Percentiles rank a stretch among this genome's conserved stretches.
Evolutionary conservation across 2,888 invertebrate species (phyloP).

Genomic region (Drosophila suboccidentalis): DNA sequence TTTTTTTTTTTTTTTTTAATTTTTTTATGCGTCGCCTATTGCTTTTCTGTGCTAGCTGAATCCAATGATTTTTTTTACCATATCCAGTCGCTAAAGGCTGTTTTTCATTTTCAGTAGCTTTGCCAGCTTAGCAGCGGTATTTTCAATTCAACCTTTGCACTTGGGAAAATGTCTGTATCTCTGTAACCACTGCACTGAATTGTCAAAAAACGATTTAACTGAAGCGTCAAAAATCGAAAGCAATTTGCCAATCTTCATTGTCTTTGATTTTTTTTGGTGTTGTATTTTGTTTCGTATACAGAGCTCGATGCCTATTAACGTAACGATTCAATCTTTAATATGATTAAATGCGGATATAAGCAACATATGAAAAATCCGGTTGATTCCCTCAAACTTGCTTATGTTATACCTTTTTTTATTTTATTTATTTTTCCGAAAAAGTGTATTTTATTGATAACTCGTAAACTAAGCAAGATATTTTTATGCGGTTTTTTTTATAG

Average conservation of each 20-base stretch:
- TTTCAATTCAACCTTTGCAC: constrained; percentile 41
- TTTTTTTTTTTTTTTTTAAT: background rate
- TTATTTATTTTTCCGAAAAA: too few relatives aligned
- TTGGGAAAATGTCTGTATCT: background rate
- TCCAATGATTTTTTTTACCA: constrained; percentile 38
- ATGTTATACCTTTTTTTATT: too few relatives aligned
- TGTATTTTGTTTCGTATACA: background rate
- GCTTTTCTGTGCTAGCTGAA: constrained; percentile 1
- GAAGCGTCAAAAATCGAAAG: background rate
- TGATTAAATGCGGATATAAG: background rate
- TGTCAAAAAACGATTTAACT: background rate
- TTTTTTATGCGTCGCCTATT: background rate
- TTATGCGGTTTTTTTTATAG: too few relatives aligned
- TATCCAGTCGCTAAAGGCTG: constrained; percentile 52
- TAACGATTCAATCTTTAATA: background rate
- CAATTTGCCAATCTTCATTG: background rate
- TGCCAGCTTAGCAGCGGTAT: constrained; percentile 56
- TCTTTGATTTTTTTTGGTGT: background rate
- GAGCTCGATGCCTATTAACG: background rate
- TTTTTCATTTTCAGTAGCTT: constrained; percentile 33
- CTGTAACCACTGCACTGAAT: background rate
- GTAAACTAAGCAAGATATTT: too few relatives aligned
- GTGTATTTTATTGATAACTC: too few relatives aligned
- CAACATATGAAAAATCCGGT: background rate
- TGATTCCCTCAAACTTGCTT: too few relatives aligned